phyloP scores from a whole-genome alignment of 2,888 invertebrate genomes.

The Venustoraphidia nigricollis region DNA sequence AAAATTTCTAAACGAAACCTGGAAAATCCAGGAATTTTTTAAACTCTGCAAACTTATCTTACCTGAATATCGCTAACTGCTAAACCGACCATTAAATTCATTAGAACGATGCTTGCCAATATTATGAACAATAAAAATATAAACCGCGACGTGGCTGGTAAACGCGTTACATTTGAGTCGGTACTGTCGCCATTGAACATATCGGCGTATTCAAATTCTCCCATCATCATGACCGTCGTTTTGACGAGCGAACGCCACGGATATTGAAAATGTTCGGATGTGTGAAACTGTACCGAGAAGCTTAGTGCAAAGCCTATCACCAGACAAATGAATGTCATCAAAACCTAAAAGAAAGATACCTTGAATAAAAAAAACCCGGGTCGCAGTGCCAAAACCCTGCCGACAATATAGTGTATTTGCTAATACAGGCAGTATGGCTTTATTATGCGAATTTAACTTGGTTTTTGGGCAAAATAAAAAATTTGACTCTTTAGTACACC shows the following conservation, averaged over 20 bases:
- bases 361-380: conserved; percentile 3
- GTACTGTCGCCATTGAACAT: conserved; percentile 20
- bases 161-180: conserved; percentile 1
- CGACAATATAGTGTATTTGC: no score
- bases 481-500: no score
- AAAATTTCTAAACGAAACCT: no score
- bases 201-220: conserved; percentile 33
- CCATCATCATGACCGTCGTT: conserved; percentile 42
- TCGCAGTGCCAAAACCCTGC: no score
- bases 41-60: conserved; percentile 13
- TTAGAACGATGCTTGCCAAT: conserved; percentile 35
- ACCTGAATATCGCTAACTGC: conserved; percentile 36
- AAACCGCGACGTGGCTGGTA: conserved; percentile 25
- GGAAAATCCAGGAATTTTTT: no score
- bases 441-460: no score
- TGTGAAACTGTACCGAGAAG: conserved; percentile 34
- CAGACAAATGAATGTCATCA: conserved; percentile 34
- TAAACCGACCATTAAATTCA: conserved; percentile 38
- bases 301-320: conserved; percentile 38
- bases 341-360: conserved; percentile 22
- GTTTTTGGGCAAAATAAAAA: no score
- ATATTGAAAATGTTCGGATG: conserved; percentile 25
- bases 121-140: conserved; percentile 34
- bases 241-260: conserved; percentile 29
- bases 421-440: no score